Conservation (phyloP, 2,888 invertebrate species). For the Didymodactylos carnosus region DNA sequence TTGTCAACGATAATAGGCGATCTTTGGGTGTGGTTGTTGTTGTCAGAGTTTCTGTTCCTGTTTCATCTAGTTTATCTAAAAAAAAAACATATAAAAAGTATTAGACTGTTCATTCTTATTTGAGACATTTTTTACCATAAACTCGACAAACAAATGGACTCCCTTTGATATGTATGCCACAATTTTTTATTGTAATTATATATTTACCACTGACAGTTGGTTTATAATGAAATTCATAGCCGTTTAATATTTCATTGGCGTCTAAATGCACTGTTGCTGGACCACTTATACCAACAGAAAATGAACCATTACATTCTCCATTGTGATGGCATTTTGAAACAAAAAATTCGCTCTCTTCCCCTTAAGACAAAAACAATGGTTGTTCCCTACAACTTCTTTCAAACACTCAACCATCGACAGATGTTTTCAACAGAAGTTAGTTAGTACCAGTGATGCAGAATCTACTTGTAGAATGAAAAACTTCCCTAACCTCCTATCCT, state of each 20-base stretch:
- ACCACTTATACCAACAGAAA: not conserved
- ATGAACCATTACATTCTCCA: too few species aligned
- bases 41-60: too few species aligned
- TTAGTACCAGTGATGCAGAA: too few species aligned
- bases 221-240: not conserved
- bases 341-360: not conserved
- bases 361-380: not conserved
- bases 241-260: not conserved
- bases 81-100: not conserved
- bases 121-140: not conserved
- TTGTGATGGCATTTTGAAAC: too few species aligned
- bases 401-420: too few species aligned
- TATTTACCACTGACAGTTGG: not conserved
- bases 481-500: too few species aligned
- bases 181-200: not conserved
- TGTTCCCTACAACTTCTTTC: not conserved
- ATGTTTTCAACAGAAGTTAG: too few species aligned
- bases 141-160: not conserved
- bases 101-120: not conserved
- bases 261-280: not conserved
- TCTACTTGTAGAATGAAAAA: too few species aligned
- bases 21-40: too few species aligned
- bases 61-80: not conserved
- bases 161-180: not conserved
- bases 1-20: too few species aligned